Evolutionary conservation across 2,888 invertebrate species (phyloP), one percentile per base, ranked within the genome.

Genomic region (Cetonia aurata): DNA sequence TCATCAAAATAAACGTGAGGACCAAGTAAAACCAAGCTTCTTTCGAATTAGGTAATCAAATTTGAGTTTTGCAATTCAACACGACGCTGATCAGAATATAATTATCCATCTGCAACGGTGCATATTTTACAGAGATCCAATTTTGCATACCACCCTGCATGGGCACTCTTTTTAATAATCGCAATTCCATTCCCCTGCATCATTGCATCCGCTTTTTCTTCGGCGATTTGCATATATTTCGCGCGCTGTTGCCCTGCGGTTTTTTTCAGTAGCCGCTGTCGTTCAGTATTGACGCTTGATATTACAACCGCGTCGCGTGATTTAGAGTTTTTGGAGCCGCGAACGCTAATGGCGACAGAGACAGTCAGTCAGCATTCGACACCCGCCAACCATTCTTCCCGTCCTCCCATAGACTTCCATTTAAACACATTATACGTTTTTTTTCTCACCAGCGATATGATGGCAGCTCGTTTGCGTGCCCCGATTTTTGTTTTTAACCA

Each of bases 251-350:
- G 12, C 53, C 19, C 10, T 25, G 3, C 12, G n/a, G 12, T 53
- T 53, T 53, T 53, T 53, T 25, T 2, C 37, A 37, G 56, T 10
- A n/a, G 44, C 41, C 56, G 31, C 37, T 56, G 12, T 37, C 56
- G 56, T 33, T 56, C 37, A 33, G 15, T 37, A 13, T 56, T 37
- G 37, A 56, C 56, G 73, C 75, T 69, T 71, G 72, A 71, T 71
- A 75, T 72, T 73, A 72, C 73, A 73, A 72, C 66, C 73, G 69
- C 75, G 71, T 74, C 72, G 71, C 72, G 74, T 75, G 75, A 75
- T 75, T 74, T 75, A 75, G 72, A 65, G 74, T 72, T 67, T 55
- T 33, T 46, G 12, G 67, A 25, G 25, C 17, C 15, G 37, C 37
- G 56, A 37, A 37, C 56, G 15, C 56, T 56, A 56, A 56, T 56